Evolutionary conservation across 2,113 vertebrate genomes (phyloP).

Genomic region (Forbesichthys agassizii): DNA sequence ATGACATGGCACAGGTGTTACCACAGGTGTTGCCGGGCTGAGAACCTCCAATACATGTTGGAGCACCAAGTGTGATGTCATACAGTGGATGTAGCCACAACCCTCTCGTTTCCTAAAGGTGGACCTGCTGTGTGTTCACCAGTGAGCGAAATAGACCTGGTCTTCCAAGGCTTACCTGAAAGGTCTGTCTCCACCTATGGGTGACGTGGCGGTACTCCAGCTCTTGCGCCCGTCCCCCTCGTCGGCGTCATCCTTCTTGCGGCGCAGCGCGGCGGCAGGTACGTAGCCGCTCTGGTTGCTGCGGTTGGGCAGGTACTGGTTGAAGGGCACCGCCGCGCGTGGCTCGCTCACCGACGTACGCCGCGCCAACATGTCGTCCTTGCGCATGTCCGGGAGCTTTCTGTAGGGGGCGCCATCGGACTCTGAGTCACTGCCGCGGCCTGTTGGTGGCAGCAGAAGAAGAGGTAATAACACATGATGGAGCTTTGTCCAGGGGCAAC

Average conservation of each 20-base stretch:
- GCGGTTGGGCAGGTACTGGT: constrained; percentile 98
- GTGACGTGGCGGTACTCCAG: constrained; percentile 92
- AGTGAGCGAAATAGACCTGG: too few relatives aligned
- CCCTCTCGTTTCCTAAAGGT: too few relatives aligned
- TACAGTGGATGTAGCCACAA: too few relatives aligned
- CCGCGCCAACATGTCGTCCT: constrained; percentile 94
- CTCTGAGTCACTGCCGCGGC: constrained; percentile 95
- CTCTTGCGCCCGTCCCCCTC: constrained; percentile 87
- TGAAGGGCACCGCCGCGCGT: constrained; percentile 91
- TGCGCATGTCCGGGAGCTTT: constrained; percentile 91
- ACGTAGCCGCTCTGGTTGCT: constrained; percentile 92
- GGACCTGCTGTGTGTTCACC: too few relatives aligned
- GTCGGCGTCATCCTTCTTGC: constrained; percentile 82
- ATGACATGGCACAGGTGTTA: too few relatives aligned
- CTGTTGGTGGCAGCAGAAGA: constrained; percentile 62
- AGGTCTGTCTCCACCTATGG: constrained; percentile 86
- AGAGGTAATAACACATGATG: neutral
- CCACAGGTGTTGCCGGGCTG: too few relatives aligned
- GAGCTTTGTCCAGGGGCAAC: too few relatives aligned
- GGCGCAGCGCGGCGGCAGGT: constrained; percentile 76
- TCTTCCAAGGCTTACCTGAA: constrained; percentile 82
- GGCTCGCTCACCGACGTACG: constrained; percentile 89
- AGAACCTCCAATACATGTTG: too few relatives aligned
- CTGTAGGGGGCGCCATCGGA: constrained; percentile 87
- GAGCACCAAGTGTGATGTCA: too few relatives aligned